Evolutionary conservation across 2,888 invertebrate genomes (phyloP).

Genomic region (Drosophila pseudotalamancana): DNA sequence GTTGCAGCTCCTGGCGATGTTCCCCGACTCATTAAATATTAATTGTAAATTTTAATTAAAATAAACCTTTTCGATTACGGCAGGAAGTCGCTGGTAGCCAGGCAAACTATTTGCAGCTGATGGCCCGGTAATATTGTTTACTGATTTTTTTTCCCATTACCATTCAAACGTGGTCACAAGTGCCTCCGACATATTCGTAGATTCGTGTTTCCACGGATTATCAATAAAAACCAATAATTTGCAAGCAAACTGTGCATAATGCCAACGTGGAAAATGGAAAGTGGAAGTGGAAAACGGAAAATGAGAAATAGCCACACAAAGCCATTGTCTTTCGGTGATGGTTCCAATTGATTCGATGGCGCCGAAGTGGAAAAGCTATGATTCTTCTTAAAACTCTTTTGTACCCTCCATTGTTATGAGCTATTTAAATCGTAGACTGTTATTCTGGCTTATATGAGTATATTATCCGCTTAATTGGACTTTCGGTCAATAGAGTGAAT

Average conservation of each 20-base stretch:
- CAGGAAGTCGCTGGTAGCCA: slow-evolving; percentile 3
- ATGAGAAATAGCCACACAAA: slow-evolving; percentile 18
- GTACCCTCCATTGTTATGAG: no score
- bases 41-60: slow-evolving; percentile 80
- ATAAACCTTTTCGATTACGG: slow-evolving; percentile 66
- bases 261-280: slow-evolving; percentile 17
- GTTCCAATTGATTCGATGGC: neutral
- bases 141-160: slow-evolving; percentile 37
- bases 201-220: slow-evolving; percentile 15
- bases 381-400: no score
- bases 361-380: no score
- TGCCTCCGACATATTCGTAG: neutral
- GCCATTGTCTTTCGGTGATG: neutral
- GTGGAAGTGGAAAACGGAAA: slow-evolving; percentile 40
- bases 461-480: no score
- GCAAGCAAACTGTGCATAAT: slow-evolving; percentile 35
- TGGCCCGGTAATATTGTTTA: slow-evolving; percentile 63
- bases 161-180: slow-evolving; percentile 12
- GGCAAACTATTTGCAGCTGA: slow-evolving; percentile 34
- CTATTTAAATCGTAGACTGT: no score
- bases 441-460: no score
- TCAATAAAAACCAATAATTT: slow-evolving; percentile 66
- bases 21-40: slow-evolving; percentile 75
- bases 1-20: slow-evolving; percentile 39
- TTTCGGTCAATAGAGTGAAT: no score